These are phyloP conservation scores for Pristionchus mayeri DNA, from an alignment of 2,888 invertebrate species.

Conservation along the genomic window DNA sequence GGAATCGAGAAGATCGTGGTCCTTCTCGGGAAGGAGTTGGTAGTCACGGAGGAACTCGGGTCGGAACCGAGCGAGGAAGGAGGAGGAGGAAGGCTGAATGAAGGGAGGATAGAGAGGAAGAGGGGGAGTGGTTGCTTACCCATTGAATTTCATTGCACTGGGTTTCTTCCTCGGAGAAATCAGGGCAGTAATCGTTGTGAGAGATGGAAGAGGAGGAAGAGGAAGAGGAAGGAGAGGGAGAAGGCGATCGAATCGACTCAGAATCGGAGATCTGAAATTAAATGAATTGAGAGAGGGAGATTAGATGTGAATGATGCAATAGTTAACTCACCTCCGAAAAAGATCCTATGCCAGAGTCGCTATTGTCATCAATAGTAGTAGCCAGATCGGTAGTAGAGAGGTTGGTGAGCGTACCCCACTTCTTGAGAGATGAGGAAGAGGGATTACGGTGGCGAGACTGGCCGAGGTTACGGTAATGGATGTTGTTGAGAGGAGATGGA, in stretches of 20 bases:
- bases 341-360: too few relatives aligned
- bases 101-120: too few relatives aligned
- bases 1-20: neutral
- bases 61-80: neutral
- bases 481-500: too few relatives aligned
- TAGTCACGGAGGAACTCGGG: too few relatives aligned
- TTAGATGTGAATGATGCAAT: constrained; percentile 8
- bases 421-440: neutral
- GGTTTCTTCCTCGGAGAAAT: constrained; percentile 32
- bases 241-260: neutral
- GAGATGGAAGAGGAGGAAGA: constrained; percentile 16
- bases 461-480: too few relatives aligned
- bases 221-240: neutral
- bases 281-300: neutral
- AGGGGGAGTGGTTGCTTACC: too few relatives aligned
- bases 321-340: too few relatives aligned
- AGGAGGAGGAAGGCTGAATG: too few relatives aligned
- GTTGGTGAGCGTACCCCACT: neutral
- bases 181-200: neutral
- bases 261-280: too few relatives aligned
- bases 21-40: too few relatives aligned
- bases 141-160: constrained; percentile 17
- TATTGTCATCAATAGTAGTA: too few relatives aligned
- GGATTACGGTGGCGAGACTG: too few relatives aligned
- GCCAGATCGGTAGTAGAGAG: neutral